These are phyloP conservation scores for Amphipoea lucens DNA, from an alignment of 2,888 invertebrate genomes.

Conservation along the genomic window DNA sequence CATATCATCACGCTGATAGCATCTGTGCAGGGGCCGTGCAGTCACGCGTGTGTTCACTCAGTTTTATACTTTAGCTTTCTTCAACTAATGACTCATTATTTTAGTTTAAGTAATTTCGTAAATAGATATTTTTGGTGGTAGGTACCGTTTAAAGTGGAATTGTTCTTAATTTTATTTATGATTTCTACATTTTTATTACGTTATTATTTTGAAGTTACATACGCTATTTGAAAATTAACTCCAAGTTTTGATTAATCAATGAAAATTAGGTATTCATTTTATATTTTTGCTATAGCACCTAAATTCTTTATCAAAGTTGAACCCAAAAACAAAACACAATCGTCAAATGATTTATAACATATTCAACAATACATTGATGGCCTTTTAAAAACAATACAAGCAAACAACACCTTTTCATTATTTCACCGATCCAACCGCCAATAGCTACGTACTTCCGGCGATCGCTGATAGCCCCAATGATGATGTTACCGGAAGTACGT, in stretches of 20 bases:
- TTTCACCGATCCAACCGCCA: conserved; percentile 64
- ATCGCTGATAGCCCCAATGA: conserved; percentile 78
- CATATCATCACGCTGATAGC: conserved; percentile 71
- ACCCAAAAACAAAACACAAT: conserved; percentile 14
- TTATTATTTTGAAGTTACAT: neutral
- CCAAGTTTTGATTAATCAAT: neutral
- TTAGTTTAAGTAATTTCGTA: conserved; percentile 54
- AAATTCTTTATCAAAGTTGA: neutral
- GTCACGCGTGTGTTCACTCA: conserved; percentile 76
- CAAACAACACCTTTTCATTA: conserved; percentile 65
- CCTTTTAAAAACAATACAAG: conserved; percentile 55
- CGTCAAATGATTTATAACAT: conserved; percentile 36
- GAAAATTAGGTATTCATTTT: no score
- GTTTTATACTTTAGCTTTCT: conserved; percentile 73
- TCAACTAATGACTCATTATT: conserved; percentile 69
- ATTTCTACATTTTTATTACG: neutral
- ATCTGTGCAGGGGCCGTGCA: conserved; percentile 76
- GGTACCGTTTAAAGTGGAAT: neutral
- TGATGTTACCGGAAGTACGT: conserved; percentile 79
- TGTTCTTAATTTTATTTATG: neutral
- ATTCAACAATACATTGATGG: conserved; percentile 50
- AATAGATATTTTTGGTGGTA: conserved; percentile 29
- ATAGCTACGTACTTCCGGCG: conserved; percentile 70
- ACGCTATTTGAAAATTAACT: neutral
- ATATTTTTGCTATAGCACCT: neutral